Base-by-base conservation (phyloP, 2,797 vertebrate genomes). In the Intellagama lesueurii region DNA sequence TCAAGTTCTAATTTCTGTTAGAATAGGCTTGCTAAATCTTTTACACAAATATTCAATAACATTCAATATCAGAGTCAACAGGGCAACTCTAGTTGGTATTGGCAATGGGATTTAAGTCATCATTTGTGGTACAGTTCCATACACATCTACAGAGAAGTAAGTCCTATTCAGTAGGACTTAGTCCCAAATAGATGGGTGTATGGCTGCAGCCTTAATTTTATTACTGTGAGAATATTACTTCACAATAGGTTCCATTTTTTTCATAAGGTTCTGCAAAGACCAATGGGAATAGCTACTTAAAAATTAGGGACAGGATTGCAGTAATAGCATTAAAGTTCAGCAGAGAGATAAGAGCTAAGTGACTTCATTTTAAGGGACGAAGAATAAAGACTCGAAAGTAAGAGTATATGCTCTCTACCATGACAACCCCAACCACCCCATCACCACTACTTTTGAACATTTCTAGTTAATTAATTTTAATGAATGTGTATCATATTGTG, bases 161-260 rank as follows among this genome's bases (percentile, higher is more conserved):
- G 26, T 44, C 40, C 26, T 28, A 44, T 68, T 69, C 12, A 69
- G 1, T 17, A 14, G 26, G 40, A 24, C 6, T 69, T 68, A 30
- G 24, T 83, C 35, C 64, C 64, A 69, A 24, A 5, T 79, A 52
- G 64, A 22, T 44, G 40, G 32, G 52, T 7, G 60, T 22, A 44
- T 6, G 52, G 17, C n/a, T 1, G 56, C 26, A n/a, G 3, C 52
- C 7, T 81, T 68, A 49, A 49, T 70, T 30, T 17, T 16, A 70
- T 47, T 70, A 68, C 64, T 30, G 40, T 49, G 17, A 24, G 30
- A 47, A 3, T 19, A 30, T 17, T 28, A 77, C 66, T 6, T 77
- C 30, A 11, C 24, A 49, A 32, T 6, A 40, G 22, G 14, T 17
- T 90, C 91, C 89, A 91, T 80, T 90, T 81, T 28, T 0, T 26